Evolutionary conservation across 2,113 vertebrate genomes (phyloP), one percentile per base, ranked within the genome.

Genomic region (Andinoacara biseriatus): DNA sequence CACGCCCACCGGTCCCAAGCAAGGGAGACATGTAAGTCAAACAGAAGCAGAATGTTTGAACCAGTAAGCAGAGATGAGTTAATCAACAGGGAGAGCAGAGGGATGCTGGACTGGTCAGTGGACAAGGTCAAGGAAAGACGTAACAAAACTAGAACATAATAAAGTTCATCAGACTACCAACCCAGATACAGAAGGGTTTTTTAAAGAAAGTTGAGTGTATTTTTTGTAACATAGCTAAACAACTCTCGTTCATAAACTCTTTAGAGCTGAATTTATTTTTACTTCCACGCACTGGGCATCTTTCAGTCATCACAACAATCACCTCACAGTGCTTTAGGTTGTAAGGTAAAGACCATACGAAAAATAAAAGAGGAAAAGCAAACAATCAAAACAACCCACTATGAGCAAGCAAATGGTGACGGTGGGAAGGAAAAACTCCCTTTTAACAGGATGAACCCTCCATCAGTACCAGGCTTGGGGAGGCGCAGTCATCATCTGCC

Each of bases 1-100:
- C 95, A 98, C 96, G 43, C 97, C 98, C 6, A 96, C 97, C 35
- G 96, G 97, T 87, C 96, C 97, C 93, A 99, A 99, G 83, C 98
- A 93, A 63, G 94, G 93, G 2, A 96, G 97, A 93, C 98, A 99
- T 97, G 98, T 99, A 76, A 78, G 97, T 81, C 14, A 4, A 17
- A 40, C 58, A 54, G 6, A 33, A 29, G 11, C 46, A 3, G 24
- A 20, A 38, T 20, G 43, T 72, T 72, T 13, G 57, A 75, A 67
- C 4, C 38, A 61, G 10, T 24, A 43, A 29, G 33, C 33, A 40
- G 54, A 18, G 20, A 11, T 78, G 49, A 75, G 24, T 10, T 22
- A 6, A 10, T 4, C 5, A 49, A 10, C 54, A 35, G 24, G 40
- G 29, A 60, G 7, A 46, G 43, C 59, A 69, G 43, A 14, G 46